Conservation (phyloP, 2,113 vertebrate genomes). For the Oncorhynchus clarkii region DNA sequence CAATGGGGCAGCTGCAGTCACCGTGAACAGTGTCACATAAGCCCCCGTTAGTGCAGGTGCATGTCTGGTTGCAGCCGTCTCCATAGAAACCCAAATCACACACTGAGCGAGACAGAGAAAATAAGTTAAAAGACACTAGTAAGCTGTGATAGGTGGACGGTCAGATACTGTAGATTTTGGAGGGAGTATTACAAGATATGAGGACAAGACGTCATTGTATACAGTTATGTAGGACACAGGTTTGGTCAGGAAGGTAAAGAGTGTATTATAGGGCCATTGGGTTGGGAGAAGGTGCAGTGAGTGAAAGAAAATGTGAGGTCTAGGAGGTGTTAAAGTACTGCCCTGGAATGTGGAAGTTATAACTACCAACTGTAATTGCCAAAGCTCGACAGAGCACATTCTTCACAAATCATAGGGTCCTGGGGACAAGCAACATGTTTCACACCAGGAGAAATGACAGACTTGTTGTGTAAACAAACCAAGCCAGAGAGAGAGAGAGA, state of each 20-base stretch:
- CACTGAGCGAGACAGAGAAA: conserved; percentile 47
- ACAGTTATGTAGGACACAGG: background rate
- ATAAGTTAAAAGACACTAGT: background rate
- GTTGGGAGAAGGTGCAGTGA: too few relatives aligned
- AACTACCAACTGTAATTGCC: background rate
- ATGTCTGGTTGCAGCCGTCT: conserved; percentile 72
- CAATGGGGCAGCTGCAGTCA: conserved; percentile 73
- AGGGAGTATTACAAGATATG: too few relatives aligned
- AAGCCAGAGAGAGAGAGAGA: background rate
- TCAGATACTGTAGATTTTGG: too few relatives aligned
- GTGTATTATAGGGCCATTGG: too few relatives aligned
- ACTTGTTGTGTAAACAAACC: background rate
- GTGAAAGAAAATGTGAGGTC: too few relatives aligned
- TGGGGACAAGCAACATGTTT: background rate
- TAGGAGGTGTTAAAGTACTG: background rate
- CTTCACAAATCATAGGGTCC: conserved; percentile 1
- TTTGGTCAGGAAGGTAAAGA: too few relatives aligned
- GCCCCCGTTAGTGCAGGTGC: conserved; percentile 74
- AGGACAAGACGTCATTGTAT: too few relatives aligned
- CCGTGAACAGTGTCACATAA: conserved; percentile 73
- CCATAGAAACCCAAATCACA: conserved; percentile 74
- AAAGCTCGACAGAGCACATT: background rate
- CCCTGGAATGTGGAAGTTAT: background rate
- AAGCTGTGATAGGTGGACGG: background rate
- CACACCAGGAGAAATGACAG: background rate